Base-by-base conservation (phyloP, 2,113 vertebrate species). In the Labeo catla region DNA sequence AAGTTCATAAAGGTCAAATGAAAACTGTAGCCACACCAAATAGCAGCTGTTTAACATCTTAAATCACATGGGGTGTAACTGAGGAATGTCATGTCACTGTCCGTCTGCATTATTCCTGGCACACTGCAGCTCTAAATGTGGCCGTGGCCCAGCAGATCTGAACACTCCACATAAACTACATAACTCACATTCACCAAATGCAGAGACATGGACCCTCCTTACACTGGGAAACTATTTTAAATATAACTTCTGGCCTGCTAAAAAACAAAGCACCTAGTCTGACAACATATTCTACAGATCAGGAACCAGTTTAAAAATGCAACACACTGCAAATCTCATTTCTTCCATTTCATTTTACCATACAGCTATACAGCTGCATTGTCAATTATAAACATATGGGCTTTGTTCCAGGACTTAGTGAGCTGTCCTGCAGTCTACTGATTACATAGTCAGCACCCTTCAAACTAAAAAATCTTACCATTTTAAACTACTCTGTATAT, bases 81-180 rank as follows among this genome's bases (percentile, higher is more conserved):
- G 36, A 16, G 10, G 79, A 73, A 63, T 54, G 79, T 10, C 23
- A 57, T 70, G 76, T 39, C 68, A 72, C 68, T 21, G 36, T 10
- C 39, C 16, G 36, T n/a, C 39, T 68, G 63, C 61, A 11, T 12
- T 84, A 85, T 81, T 85, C 78, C 80, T 66, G 80, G 76, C 34
- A 83, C 84, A 54, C 65, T 21, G 47, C 47, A 10, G 54, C 2
- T 39, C 87, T 86, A 88, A 88, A 88, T 84, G 84, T 80, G 77
- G 74, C 23, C 2, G 1, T 28, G 49, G 49, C 19, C 49, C 59
- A n/a, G 50, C 21, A 43, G 63, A 83, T 79, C 28, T 63, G 84
- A 83, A 86, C 70, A 86, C 47, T 52, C 1, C 66, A 81, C 81
- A 88, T 66, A 23, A 28, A 57, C 36, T 9, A 43, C 80, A 86